Evolutionary conservation across 1,140 invertebrate species (phyloP).

Genomic region (Drosophila fuyamai): DNA sequence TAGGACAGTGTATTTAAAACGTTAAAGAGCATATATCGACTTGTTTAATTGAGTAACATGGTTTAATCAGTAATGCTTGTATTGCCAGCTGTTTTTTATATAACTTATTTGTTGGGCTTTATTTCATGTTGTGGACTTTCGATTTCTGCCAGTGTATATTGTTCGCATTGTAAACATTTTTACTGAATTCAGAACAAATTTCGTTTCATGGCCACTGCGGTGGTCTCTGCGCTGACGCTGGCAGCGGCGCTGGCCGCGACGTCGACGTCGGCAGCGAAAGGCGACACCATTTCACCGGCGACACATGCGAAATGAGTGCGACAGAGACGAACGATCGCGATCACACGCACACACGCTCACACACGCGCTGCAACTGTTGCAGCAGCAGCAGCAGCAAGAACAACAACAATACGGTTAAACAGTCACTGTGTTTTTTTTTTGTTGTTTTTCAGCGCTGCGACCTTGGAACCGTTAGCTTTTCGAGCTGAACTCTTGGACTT

Average conservation of each 20-base stretch:
- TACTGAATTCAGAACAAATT: conserved; percentile 63
- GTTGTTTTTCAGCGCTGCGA: conserved; percentile 21
- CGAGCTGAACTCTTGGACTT: conserved; percentile 13
- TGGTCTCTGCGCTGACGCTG: conserved; percentile 51
- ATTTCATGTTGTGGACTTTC: not conserved
- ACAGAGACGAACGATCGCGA: conserved; percentile 21
- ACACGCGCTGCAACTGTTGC: conserved; percentile 29
- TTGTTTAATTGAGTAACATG: not conserved
- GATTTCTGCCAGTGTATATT: conserved; percentile 36
- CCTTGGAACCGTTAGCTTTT: conserved; percentile 33
- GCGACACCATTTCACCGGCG: conserved; percentile 61
- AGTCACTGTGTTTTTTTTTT: conserved; percentile 10
- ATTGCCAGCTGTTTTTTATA: not conserved
- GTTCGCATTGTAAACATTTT: conserved; percentile 72
- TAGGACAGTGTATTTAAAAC: too few species aligned
- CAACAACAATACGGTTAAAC: conserved; percentile 15
- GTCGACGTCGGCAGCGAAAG: conserved; percentile 20
- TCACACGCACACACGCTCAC: conserved; percentile 22
- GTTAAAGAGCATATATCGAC: not conserved
- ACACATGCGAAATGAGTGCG: conserved; percentile 10
- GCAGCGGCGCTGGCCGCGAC: conserved; percentile 22
- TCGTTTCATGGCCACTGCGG: conserved; percentile 51
- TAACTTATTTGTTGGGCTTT: not conserved
- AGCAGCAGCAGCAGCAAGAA: conserved; percentile 17
- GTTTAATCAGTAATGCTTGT: not conserved